Conservation (phyloP, 2,113 vertebrate genomes). For the Tachuris rubrigastra region DNA sequence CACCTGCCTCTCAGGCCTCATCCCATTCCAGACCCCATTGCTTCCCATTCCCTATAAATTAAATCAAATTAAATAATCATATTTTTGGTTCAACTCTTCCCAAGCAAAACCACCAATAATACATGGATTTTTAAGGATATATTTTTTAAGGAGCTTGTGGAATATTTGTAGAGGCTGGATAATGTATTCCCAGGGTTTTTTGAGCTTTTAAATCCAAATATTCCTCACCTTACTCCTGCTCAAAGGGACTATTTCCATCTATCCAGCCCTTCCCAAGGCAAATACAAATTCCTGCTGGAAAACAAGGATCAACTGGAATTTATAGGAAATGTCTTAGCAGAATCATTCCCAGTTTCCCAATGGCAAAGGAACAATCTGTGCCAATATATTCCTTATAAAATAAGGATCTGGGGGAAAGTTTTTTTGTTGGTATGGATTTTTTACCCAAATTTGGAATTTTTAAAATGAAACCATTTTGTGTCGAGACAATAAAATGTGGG, state of each 20-base stretch:
- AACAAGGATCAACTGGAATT: neutral
- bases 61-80: neutral
- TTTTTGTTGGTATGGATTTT: neutral
- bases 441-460: neutral
- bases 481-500: neutral
- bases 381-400: neutral
- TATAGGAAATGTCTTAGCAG: too few relatives aligned
- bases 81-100: neutral
- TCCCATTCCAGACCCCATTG: neutral
- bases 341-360: neutral
- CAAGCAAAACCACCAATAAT: neutral
- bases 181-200: fast-evolving
- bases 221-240: neutral
- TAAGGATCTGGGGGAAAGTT: neutral
- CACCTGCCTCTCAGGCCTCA: neutral
- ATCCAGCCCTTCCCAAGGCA: neutral
- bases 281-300: too few relatives aligned
- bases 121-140: too few relatives aligned
- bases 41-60: neutral
- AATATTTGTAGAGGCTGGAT: neutral
- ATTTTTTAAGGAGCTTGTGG: neutral
- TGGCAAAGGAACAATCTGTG: neutral
- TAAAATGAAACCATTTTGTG: neutral
- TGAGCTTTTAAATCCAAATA: neutral
- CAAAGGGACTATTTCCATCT: neutral